Base-by-base conservation (phyloP, 2,113 vertebrate genomes). In the Xyliphius kryptos region DNA sequence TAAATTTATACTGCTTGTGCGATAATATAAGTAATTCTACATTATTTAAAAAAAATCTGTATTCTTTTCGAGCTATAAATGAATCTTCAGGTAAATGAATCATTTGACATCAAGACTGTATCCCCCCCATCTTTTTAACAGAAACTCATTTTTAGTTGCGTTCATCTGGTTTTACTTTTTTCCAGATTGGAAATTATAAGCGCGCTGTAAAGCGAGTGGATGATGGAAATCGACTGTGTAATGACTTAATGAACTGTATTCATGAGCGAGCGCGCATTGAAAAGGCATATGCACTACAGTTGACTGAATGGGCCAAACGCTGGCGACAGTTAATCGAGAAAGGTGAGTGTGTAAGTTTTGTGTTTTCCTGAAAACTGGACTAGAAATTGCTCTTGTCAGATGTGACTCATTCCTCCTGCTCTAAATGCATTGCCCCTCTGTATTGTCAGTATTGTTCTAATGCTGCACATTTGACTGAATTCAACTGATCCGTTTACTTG, bases 141-240 rank as follows among this genome's bases (percentile, higher is more conserved):
- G n/a, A 47, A n/a, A n/a, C 19, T 17, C 14, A 49, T 15, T 5
- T 44, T 13, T 38, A 19, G 9, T 12, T 6, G 10, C 5, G 10
- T 10, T 10, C 5, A 5, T 10, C 5, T 38, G 40, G 40, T 3
- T 13, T 46, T 20, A 21, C n/a, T 0, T 3, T 58, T 12, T 1
- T 63, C 66, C 64, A 98, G 96, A 85, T 99, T 41, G 96, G 96
- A 2, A 97, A 97, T 80, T 98, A 99, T 75, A 99, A 97, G 75
- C 86, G 94, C 3, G 87, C 93, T 0, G 95, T 99, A 10, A 95
- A 88, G 71, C 84, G 96, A 10, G 91, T 98, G 5, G 96, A 99
- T 0, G 96, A 98, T 48, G 95, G 94, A 43, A 88, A 93, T 81
- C 85, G 93, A 9, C 91, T 99, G 56, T 97, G 94, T 68, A 89